phyloP scores from a whole-genome alignment of 2,797 vertebrate genomes.

The Pagetopsis macropterus region DNA sequence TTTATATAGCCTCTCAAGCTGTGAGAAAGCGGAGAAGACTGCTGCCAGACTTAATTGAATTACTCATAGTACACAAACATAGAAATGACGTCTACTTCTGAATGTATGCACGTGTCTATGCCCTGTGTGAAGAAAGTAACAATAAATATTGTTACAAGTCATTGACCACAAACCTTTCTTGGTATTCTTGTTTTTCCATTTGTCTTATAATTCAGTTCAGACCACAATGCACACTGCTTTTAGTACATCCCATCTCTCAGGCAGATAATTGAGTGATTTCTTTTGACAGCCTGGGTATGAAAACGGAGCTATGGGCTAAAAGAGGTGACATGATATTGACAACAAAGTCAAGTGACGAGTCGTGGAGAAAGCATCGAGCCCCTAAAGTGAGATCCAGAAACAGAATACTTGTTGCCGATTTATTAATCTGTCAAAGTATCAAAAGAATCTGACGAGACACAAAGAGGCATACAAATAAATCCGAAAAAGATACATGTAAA shows the following conservation, averaged over 20 bases:
- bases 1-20: slow-evolving; percentile 52
- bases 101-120: slow-evolving; percentile 15
- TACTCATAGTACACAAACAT: slow-evolving; percentile 45
- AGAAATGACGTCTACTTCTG: slow-evolving; percentile 16
- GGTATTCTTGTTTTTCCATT: slow-evolving; percentile 37
- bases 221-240: slow-evolving; percentile 34
- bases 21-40: slow-evolving; percentile 24
- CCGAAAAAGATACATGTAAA: slow-evolving; percentile 14
- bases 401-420: slow-evolving; percentile 31
- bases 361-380: slow-evolving; percentile 26
- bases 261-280: slow-evolving; percentile 60
- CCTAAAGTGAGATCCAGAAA: slow-evolving; percentile 56
- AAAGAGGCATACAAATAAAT: slow-evolving; percentile 11
- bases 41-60: slow-evolving; percentile 44
- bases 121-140: slow-evolving; percentile 10
- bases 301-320: slow-evolving; percentile 48
- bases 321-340: slow-evolving; percentile 65
- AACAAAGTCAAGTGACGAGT: slow-evolving; percentile 58
- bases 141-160: slow-evolving; percentile 40
- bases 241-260: slow-evolving; percentile 41
- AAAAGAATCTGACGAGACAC: slow-evolving; percentile 40
- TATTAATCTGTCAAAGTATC: slow-evolving; percentile 46
- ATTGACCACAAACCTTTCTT: slow-evolving; percentile 32
- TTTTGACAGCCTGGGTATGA: slow-evolving; percentile 62
- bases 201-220: slow-evolving; percentile 42